Evolutionary conservation across 2,797 vertebrate species (phyloP).

Genomic region (Mus minutoides): DNA sequence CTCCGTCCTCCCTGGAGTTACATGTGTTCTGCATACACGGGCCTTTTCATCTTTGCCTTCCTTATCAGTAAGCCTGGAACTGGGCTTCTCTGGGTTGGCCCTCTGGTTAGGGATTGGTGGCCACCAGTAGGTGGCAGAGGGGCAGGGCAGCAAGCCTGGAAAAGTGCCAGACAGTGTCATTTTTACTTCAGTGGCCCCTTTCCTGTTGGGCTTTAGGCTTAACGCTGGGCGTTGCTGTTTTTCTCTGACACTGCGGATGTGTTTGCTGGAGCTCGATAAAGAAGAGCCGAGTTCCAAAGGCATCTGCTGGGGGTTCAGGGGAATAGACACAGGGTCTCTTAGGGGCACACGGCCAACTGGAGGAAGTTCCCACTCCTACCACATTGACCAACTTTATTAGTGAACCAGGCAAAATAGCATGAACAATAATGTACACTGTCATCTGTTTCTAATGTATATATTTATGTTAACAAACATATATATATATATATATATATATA

Average conservation of each 20-base stretch:
- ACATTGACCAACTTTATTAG: constrained; percentile 47
- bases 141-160: neutral
- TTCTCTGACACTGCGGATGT: constrained; percentile 8
- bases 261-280: constrained; percentile 44
- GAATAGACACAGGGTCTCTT: neutral
- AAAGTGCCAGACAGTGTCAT: neutral
- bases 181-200: neutral
- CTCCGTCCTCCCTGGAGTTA: neutral
- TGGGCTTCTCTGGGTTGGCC: neutral
- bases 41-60: neutral
- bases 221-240: neutral
- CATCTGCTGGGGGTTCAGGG: neutral
- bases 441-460: neutral
- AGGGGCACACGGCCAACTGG: neutral
- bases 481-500: too few species aligned
- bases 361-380: neutral
- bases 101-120: neutral
- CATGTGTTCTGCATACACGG: neutral
- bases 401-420: constrained; percentile 25
- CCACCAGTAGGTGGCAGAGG: neutral
- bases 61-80: neutral
- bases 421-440: constrained; percentile 22
- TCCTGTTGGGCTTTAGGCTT: neutral
- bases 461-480: neutral
- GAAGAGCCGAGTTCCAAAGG: neutral